Conservation (phyloP, 2,113 vertebrate genomes). For the Paralichthys olivaceus region DNA sequence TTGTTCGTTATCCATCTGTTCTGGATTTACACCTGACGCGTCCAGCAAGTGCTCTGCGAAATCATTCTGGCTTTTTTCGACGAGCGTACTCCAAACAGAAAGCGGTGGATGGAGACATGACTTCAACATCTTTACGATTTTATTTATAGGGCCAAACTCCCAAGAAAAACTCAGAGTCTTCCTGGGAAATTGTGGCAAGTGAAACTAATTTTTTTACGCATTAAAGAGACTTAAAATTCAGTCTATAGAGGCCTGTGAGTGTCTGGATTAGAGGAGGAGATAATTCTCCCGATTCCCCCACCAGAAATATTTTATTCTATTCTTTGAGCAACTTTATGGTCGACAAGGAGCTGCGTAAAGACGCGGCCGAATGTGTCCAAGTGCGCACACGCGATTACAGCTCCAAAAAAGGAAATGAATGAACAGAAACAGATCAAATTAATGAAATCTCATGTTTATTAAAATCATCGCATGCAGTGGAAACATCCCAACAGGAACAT, state of each 20-base stretch:
- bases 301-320: neutral
- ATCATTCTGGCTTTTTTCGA: neutral
- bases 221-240: neutral
- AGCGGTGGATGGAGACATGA: neutral
- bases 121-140: neutral
- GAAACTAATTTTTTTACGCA: neutral
- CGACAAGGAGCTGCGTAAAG: neutral
- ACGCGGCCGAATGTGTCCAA: slow-evolving; percentile 1
- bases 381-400: slow-evolving; percentile 9
- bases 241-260: slow-evolving; percentile 17
- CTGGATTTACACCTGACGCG: neutral
- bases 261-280: neutral
- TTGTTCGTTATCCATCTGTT: neutral
- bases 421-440: slow-evolving; percentile 9
- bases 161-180: no score
- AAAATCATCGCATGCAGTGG: neutral
- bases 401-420: neutral
- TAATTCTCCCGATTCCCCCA: no score
- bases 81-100: neutral
- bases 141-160: neutral
- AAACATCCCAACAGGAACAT: neutral
- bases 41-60: neutral
- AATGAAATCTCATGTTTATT: slow-evolving; percentile 29
- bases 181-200: neutral
- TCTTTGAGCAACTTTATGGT: neutral